These are phyloP conservation scores for Agonopterix heracliana DNA, from an alignment of 2,888 invertebrate genomes.

Conservation along the genomic window DNA sequence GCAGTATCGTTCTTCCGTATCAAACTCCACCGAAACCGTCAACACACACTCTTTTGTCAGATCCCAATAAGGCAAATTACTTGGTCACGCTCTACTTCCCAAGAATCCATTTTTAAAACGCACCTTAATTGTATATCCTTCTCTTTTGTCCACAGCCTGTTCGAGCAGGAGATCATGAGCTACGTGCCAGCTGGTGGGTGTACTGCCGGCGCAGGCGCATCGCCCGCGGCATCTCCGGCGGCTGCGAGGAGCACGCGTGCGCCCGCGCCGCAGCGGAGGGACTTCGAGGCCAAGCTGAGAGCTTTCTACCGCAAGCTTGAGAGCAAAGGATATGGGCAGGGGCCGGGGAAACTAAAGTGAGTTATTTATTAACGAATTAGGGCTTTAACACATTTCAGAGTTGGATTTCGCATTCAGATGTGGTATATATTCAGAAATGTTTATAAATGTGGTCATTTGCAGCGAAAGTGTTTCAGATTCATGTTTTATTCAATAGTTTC, in stretches of 20 bases:
- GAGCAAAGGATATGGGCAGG: slow-evolving; percentile 97
- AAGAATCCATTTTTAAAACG: no score
- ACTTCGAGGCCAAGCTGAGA: slow-evolving; percentile 95
- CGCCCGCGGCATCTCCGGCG: slow-evolving; percentile 88
- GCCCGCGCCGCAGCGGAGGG: slow-evolving; percentile 92
- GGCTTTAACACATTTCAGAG: no score
- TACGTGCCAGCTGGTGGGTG: slow-evolving; percentile 84
- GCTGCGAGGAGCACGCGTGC: slow-evolving; percentile 86
- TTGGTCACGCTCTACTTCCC: no score
- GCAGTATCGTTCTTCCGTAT: no score
- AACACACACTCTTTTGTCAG: no score
- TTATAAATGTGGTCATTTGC: no score
- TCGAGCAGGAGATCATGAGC: slow-evolving; percentile 99
- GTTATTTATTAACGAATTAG: slow-evolving; percentile 31
- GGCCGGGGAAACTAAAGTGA: slow-evolving; percentile 97
- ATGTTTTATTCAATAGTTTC: no score
- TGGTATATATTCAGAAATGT: not conserved
- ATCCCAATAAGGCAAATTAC: no score
- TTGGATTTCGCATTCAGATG: not conserved
- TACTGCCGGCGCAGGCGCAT: slow-evolving; percentile 75
- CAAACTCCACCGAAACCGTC: no score
- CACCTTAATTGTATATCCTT: not conserved
- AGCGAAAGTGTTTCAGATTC: no score
- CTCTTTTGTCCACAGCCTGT: slow-evolving; percentile 80
- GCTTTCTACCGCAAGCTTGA: slow-evolving; percentile 97